These are phyloP conservation scores for Microtus montanus DNA, from an alignment of 2,113 vertebrate genomes.

Conservation along the genomic window DNA sequence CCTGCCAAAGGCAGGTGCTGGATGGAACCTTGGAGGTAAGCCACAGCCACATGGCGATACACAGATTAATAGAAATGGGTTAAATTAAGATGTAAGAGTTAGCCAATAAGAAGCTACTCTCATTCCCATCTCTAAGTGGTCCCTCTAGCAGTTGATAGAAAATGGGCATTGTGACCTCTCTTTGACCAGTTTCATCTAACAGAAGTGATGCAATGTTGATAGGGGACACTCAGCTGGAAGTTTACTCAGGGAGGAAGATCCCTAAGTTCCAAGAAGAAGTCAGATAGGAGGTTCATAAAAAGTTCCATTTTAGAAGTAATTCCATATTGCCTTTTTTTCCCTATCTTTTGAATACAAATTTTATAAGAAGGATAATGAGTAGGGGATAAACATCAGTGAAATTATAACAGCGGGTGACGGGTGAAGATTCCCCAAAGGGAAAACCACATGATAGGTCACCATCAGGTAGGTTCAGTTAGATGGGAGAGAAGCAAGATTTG, in stretches of 20 bases:
- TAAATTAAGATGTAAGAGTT: too few species aligned
- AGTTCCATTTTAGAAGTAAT: background rate
- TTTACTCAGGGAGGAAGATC: background rate
- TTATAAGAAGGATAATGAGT: background rate
- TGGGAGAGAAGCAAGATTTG: background rate
- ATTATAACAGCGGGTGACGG: background rate
- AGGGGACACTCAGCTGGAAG: background rate
- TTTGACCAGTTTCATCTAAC: background rate
- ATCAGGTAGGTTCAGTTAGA: background rate
- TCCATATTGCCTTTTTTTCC: background rate
- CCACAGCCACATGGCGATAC: too few species aligned
- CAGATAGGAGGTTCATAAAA: background rate
- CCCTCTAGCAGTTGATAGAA: background rate
- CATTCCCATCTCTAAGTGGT: background rate
- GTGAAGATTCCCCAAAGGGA: background rate
- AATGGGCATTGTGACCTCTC: background rate
- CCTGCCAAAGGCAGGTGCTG: too few species aligned
- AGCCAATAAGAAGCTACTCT: background rate
- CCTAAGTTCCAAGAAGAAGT: background rate
- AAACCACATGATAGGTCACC: background rate
- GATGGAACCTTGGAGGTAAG: too few species aligned
- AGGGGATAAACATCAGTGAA: background rate
- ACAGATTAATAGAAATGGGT: too few species aligned
- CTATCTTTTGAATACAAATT: background rate
- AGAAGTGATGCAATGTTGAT: background rate